Percentiles rank a stretch among this genome's conserved stretches.
Evolutionary conservation across 2,797 vertebrate species (phyloP).

Genomic region (Sardinella longiceps): DNA sequence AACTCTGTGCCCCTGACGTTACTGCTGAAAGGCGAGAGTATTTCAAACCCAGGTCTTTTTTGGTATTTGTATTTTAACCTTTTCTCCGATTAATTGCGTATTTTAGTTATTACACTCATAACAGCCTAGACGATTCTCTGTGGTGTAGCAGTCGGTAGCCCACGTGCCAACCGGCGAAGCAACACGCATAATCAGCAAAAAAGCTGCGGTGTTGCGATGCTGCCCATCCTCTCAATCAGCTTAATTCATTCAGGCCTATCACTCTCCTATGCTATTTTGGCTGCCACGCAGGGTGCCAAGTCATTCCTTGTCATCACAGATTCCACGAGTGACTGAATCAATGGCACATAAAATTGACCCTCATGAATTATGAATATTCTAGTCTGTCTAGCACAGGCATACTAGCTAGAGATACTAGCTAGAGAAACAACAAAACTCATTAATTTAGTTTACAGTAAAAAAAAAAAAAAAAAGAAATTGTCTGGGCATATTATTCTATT

Average conservation of each 20-base stretch:
- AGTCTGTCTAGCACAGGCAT: no score
- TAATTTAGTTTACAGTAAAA: no score
- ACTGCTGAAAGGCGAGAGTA: conserved; percentile 14
- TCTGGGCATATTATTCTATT: no score
- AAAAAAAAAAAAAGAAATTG: no score
- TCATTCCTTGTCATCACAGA: neutral
- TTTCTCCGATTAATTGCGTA: conserved; percentile 9
- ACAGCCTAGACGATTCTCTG: neutral
- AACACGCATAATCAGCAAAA: neutral
- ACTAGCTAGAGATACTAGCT: no score
- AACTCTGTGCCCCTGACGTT: conserved; percentile 20
- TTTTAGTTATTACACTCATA: neutral
- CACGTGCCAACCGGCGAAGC: neutral
- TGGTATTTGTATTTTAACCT: neutral
- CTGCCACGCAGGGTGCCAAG: no score
- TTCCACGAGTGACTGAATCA: conserved; percentile 17
- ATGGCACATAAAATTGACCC: conserved; percentile 29
- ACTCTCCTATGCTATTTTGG: no score
- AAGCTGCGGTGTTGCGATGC: neutral
- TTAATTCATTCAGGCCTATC: neutral
- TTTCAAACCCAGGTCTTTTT: neutral
- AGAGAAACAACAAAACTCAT: no score
- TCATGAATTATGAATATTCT: neutral
- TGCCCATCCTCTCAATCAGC: neutral
- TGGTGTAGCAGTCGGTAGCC: neutral